Conservation (phyloP, 2,113 vertebrate species). For the Sturnira hondurensis region DNA sequence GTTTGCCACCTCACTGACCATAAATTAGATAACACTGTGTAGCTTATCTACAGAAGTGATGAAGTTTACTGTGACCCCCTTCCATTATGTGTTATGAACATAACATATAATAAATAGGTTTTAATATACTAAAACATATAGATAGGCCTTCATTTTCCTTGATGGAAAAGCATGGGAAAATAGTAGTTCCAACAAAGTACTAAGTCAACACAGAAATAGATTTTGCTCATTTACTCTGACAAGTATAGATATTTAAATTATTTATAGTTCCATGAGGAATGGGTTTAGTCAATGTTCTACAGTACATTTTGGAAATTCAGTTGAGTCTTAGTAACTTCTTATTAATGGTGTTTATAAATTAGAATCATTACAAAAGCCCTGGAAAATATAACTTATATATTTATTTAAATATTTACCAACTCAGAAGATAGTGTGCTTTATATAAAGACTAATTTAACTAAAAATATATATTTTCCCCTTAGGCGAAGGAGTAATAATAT, state of each 20-base stretch:
- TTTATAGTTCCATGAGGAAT: background rate
- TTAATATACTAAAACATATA: background rate
- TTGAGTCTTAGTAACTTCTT: constrained; percentile 6
- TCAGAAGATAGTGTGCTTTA: background rate
- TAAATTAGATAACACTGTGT: background rate
- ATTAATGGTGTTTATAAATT: constrained; percentile 47
- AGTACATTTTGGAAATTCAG: constrained; percentile 23
- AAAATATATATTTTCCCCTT: background rate
- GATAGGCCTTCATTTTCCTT: background rate
- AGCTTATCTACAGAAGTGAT: background rate
- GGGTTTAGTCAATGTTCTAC: background rate
- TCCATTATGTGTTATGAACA: background rate
- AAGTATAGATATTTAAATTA: constrained; percentile 36
- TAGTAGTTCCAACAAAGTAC: background rate
- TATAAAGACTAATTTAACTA: background rate
- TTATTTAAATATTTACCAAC: constrained; percentile 13
- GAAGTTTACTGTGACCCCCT: background rate
- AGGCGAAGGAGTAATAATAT: background rate
- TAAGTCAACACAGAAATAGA: constrained; percentile 26
- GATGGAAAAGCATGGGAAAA: constrained; percentile 4
- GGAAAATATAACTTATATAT: background rate
- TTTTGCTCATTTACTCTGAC: constrained; percentile 27
- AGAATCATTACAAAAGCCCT: background rate
- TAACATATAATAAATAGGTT: background rate
- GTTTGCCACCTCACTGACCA: background rate